phyloP scores from a whole-genome alignment of 2,888 invertebrate species.

The Gymnoscelis rufifasciata region DNA sequence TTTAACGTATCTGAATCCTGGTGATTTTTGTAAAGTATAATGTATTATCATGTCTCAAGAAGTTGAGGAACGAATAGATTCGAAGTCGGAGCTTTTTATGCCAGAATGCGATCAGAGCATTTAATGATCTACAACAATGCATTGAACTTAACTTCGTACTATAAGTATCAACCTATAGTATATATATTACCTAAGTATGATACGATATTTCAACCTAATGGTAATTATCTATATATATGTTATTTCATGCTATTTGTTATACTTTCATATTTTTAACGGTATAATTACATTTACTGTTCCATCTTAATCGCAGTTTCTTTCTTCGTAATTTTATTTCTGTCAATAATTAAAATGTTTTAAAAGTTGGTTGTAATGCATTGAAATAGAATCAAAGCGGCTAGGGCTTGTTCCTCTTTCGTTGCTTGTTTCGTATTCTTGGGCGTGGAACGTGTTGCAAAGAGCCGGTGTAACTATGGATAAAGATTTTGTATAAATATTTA shows the following conservation, averaged over 20 bases:
- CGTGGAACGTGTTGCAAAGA: slow-evolving; percentile 54
- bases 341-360: neutral
- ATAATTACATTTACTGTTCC: too few relatives aligned
- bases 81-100: slow-evolving; percentile 1
- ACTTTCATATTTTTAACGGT: too few relatives aligned
- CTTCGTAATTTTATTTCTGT: neutral
- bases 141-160: too few relatives aligned
- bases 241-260: too few relatives aligned
- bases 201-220: too few relatives aligned
- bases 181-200: too few relatives aligned
- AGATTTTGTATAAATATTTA: slow-evolving; percentile 77
- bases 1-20: neutral
- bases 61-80: slow-evolving; percentile 3
- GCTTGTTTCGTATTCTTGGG: slow-evolving; percentile 14
- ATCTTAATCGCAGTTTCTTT: too few relatives aligned
- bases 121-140: slow-evolving; percentile 4
- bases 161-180: too few relatives aligned
- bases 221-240: too few relatives aligned
- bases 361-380: slow-evolving; percentile 3
- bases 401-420: slow-evolving; percentile 1
- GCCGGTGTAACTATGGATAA: slow-evolving; percentile 46
- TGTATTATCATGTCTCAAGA: neutral
- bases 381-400: slow-evolving; percentile 1
- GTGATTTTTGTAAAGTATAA: neutral
- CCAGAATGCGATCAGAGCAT: neutral